Base-by-base conservation (phyloP, 2,888 invertebrate genomes). In the Ennomos fuscantarius region DNA sequence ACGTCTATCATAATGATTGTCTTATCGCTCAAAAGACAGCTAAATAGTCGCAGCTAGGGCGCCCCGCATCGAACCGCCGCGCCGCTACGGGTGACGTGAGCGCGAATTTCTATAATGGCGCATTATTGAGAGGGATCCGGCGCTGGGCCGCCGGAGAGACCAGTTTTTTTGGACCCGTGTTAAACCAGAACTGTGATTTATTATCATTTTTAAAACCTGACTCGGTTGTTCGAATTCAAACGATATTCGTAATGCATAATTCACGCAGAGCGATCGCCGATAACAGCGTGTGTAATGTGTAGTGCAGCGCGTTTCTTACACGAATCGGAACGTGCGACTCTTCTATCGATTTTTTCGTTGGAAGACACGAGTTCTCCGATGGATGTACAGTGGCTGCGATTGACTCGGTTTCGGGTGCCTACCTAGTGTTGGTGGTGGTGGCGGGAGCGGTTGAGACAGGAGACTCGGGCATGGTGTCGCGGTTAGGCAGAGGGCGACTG, bases 381-480 rank as follows among this genome's bases (percentile, higher is more conserved):
- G 39, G 13, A 40, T 50, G 37, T 44, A 42, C 35, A 47, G 52
- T 42, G 42, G 48, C 15, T 37, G 31, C 41, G 41, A 53, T 48
- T 60, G 57, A 63, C 55, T 32, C 39, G 36, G 34, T 60, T 41
- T 62, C 57, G 46, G 55, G 43, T 48, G 55, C 44, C 46, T 52
- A 51, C 45, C 39, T 61, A 49, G 46, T 47, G 70, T 72, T 71
- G 75, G 68, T 61, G 50, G 45, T 45, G 70, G 74, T 71, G 74
- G 69, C 65, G 66, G 68, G 69, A 67, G 70, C 72, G 66, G 69
- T 71, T 71, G 75, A 69, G 80, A 74, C 76, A 76, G 75, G 60
- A 74, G 79, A 78, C 74, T 75, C 75, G 79, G 78, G 75, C 75
- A 74, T 79, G 78, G 81, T 79, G 75, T 74, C 75, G 76, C 70